Base-by-base conservation (phyloP, 2,888 invertebrate species). In the Axea sp. region DNA sequence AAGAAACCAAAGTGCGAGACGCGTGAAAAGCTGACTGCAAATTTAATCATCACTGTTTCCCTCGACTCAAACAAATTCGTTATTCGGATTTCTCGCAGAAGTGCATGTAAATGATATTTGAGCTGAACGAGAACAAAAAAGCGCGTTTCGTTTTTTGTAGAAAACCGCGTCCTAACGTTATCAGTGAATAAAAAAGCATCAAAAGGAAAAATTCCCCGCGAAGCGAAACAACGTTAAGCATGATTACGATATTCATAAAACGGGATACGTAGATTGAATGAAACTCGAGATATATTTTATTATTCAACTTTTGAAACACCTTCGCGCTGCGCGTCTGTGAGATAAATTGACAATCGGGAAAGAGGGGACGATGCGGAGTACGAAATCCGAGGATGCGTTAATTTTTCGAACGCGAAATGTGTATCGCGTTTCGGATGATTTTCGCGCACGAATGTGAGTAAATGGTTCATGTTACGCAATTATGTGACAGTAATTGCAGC, bases 61-160 rank as follows among this genome's bases (percentile, higher is more conserved):
- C 26, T 26, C 28, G 15, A 19, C 26, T 26, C 12, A 33, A 33
- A 49, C 24, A 8, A 22, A 33, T 22, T 49, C 33, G 24, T 49
- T 49, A 49, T 24, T 35, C 5, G 26, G 6, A 24, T 24, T 55
- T n/a, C 24, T 24, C 5, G 15, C 6, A 35, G 47, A 11, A 9
- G 19, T 39, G 51, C 43, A 62, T 45, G 28, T 45, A 47, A 47
- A 47, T 31, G 41, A 41, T 41, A 41, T 41, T 26, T 41, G 3
- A n/a, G 22, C 7, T 11, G 22, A 11, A 39, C 22, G n/a, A n/a
- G 9, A 1, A 22, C 7, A 22, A 39, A 39, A 11, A 11, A 22
- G 6, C 11, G 4, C 11, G 15, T 15, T 2, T n/a, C 31, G 1
- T 33, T 33, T 33, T 33, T 7, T n/a, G n/a, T n/a, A n/a, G n/a